Percentiles rank a stretch among this genome's conserved stretches.
Conservation (phyloP, 2,888 invertebrate genomes). For the Brenthis daphne region DNA sequence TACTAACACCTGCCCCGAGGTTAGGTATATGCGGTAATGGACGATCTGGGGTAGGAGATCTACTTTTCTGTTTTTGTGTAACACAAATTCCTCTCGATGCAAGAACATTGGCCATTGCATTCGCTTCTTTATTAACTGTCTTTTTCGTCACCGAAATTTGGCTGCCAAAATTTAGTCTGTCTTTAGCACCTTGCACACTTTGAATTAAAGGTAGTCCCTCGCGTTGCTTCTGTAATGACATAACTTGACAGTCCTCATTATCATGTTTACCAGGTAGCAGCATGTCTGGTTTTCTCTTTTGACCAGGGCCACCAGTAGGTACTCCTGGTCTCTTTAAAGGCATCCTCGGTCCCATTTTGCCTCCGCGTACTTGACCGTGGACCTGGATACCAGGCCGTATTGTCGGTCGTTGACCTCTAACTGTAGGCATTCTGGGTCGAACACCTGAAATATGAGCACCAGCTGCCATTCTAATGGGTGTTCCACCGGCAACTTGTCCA, state of each 20-base stretch:
- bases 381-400: conserved; percentile 72
- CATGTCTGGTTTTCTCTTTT: conserved; percentile 83
- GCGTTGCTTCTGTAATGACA: conserved; percentile 87
- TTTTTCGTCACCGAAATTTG: conserved; percentile 87
- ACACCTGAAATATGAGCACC: conserved; percentile 59
- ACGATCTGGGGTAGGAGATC: conserved; percentile 71
- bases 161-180: conserved; percentile 86
- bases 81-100: conserved; percentile 90
- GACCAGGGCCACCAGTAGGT: conserved; percentile 52
- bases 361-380: conserved; percentile 63
- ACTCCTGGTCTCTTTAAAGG: conserved; percentile 67
- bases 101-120: conserved; percentile 88
- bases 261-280: conserved; percentile 86
- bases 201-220: conserved; percentile 88
- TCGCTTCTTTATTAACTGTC: conserved; percentile 86
- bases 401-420: conserved; percentile 62
- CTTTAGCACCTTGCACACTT: conserved; percentile 86
- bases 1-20: conserved; percentile 76
- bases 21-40: conserved; percentile 74
- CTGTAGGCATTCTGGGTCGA: conserved; percentile 63
- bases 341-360: conserved; percentile 63
- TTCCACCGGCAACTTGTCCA: conserved; percentile 60
- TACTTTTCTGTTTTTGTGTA: conserved; percentile 84
- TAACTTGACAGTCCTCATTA: conserved; percentile 89
- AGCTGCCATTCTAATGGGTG: conserved; percentile 67